Evolutionary conservation across 2,888 invertebrate species (phyloP).

Genomic region (Nemotelus pantherinus): DNA sequence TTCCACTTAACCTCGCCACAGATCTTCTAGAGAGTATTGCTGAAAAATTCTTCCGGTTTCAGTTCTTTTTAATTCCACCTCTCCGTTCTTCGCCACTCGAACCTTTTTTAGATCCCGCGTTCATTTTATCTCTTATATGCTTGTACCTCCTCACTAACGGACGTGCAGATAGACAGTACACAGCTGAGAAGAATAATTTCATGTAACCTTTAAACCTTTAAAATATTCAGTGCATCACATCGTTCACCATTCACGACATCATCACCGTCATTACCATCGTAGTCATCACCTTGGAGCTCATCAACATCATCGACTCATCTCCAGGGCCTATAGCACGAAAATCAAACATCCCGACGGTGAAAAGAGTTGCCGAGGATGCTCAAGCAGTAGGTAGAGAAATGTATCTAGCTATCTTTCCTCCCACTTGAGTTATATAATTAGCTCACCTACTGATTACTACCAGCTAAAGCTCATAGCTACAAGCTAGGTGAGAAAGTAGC

Average conservation of each 20-base stretch:
- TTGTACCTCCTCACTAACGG: neutral
- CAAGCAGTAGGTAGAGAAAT: too few relatives aligned
- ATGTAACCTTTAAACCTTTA: too few relatives aligned
- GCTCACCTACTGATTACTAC: too few relatives aligned
- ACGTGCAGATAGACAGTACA: neutral
- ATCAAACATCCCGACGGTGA: neutral
- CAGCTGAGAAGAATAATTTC: neutral
- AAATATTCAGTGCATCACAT: constrained; percentile 9
- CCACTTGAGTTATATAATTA: too few relatives aligned
- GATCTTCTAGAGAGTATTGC: constrained; percentile 41
- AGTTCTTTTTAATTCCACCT: neutral
- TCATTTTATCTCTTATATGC: neutral
- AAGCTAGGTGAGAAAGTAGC: too few relatives aligned
- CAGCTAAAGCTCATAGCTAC: too few relatives aligned
- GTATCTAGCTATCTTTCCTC: too few relatives aligned
- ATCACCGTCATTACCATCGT: constrained; percentile 7
- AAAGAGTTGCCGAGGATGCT: neutral
- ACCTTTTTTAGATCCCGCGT: constrained; percentile 21
- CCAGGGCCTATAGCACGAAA: neutral
- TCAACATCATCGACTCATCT: constrained; percentile 21
- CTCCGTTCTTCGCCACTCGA: constrained; percentile 6
- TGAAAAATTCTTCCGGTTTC: constrained; percentile 41
- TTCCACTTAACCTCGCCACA: constrained; percentile 48
- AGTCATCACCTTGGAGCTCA: constrained; percentile 19
- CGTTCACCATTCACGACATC: neutral